Evolutionary conservation across 2,113 vertebrate genomes (phyloP).

Genomic region (Pogonocichla stellata): DNA sequence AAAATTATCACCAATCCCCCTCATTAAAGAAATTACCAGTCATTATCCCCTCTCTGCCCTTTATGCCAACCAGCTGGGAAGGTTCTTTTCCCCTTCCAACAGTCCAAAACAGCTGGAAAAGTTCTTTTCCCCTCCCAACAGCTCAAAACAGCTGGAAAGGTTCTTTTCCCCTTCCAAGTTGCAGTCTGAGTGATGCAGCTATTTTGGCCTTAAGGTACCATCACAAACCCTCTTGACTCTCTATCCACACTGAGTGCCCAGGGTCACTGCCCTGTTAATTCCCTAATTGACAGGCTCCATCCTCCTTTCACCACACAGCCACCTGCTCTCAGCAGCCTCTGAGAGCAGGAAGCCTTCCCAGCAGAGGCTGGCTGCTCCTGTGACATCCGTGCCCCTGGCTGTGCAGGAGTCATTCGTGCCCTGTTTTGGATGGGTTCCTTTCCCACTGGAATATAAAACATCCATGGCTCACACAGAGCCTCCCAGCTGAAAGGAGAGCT

Average conservation of each 20-base stretch:
- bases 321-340: background rate
- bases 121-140: background rate
- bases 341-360: background rate
- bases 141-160: background rate
- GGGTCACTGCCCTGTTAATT: background rate
- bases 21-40: background rate
- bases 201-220: background rate
- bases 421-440: background rate
- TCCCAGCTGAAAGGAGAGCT: background rate
- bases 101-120: background rate
- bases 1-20: background rate
- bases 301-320: background rate
- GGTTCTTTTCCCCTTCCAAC: background rate
- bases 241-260: fast-evolving
- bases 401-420: fast-evolving
- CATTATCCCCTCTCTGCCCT: fast-evolving
- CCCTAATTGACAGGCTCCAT: background rate
- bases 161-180: background rate
- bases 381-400: fast-evolving
- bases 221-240: background rate
- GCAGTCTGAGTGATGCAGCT: background rate
- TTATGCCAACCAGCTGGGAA: background rate
- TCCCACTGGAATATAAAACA: background rate
- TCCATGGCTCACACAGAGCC: fast-evolving
- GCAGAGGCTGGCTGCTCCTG: background rate